Conservation (phyloP, 2,888 invertebrate genomes). For the Coelinius sp. region DNA sequence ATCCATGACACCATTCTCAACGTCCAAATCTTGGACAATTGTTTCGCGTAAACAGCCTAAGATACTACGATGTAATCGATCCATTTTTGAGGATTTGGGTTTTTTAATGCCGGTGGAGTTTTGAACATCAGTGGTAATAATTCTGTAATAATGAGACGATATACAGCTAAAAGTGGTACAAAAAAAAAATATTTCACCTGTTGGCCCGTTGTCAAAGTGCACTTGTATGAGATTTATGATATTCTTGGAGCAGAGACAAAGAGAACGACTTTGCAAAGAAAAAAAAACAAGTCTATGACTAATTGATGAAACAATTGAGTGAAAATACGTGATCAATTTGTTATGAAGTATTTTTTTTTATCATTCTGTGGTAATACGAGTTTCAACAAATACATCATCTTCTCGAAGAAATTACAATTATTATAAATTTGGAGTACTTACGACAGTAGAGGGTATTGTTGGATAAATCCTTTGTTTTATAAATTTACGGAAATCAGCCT, state of each 20-base stretch:
- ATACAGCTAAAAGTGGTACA: neutral
- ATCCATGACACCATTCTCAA: constrained; percentile 60
- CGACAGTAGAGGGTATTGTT: neutral
- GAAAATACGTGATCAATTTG: neutral
- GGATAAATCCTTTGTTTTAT: neutral
- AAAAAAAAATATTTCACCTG: neutral
- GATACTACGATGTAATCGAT: neutral
- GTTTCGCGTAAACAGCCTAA: neutral
- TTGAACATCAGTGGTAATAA: neutral
- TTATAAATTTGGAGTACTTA: neutral
- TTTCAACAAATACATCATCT: neutral
- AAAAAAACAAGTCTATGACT: neutral
- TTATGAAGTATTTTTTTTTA: neutral
- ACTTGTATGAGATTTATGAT: neutral
- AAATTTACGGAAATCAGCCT: neutral
- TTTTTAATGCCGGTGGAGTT: neutral
- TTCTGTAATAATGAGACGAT: neutral
- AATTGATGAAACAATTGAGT: neutral
- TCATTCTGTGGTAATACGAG: neutral
- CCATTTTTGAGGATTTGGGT: neutral
- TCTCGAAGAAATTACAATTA: neutral
- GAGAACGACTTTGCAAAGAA: neutral
- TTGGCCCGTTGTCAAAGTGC: neutral
- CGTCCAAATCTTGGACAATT: constrained; percentile 56
- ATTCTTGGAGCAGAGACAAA: neutral